Evolutionary conservation across 2,888 invertebrate species (phyloP).

Genomic region (Conomelus anceps): DNA sequence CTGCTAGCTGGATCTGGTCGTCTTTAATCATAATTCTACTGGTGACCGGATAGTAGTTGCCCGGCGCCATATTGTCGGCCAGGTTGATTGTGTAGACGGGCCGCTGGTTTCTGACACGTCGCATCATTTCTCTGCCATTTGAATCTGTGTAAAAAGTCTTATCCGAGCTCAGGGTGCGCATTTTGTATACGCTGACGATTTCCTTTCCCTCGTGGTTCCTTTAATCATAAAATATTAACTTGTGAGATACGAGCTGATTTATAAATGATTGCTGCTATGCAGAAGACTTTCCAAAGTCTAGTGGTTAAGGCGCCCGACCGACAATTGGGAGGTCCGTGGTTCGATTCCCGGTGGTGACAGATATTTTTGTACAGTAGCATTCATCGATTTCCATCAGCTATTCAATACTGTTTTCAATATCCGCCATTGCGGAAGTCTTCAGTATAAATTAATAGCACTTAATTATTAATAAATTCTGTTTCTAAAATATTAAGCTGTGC

Average conservation of each 20-base stretch:
- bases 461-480: too few relatives aligned
- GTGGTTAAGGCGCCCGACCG: too few relatives aligned
- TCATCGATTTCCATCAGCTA: too few relatives aligned
- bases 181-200: constrained; percentile 63
- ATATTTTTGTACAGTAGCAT: too few relatives aligned
- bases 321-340: too few relatives aligned
- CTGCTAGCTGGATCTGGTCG: constrained; percentile 44
- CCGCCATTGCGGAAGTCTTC: too few relatives aligned
- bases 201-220: constrained; percentile 67
- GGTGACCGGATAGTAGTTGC: constrained; percentile 92
- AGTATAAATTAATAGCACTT: too few relatives aligned
- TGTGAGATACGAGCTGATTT: background rate
- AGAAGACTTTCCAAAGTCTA: too few relatives aligned
- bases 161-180: constrained; percentile 52
- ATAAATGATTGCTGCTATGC: too few relatives aligned
- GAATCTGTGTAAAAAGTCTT: constrained; percentile 82
- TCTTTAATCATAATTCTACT: constrained; percentile 67
- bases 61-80: constrained; percentile 64
- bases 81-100: constrained; percentile 62
- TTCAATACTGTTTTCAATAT: too few relatives aligned
- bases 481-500: too few relatives aligned
- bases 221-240: constrained; percentile 22
- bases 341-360: too few relatives aligned
- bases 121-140: constrained; percentile 79
- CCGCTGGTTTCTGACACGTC: constrained; percentile 57